These are phyloP conservation scores for Spinus olivaceus DNA, from an alignment of 2,797 vertebrate species.

Conservation along the genomic window DNA sequence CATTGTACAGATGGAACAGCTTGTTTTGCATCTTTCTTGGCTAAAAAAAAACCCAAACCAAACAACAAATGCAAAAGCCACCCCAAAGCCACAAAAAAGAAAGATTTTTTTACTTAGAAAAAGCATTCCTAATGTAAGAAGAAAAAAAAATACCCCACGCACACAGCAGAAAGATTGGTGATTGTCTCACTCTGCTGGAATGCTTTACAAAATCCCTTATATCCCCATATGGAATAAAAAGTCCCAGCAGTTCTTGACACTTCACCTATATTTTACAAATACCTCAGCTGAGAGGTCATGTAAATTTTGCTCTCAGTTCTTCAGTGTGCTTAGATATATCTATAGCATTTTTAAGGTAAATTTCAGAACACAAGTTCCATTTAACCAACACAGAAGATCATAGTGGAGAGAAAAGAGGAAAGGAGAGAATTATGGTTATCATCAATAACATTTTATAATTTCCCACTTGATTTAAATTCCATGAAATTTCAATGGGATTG, in stretches of 20 bases:
- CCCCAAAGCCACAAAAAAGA: not conserved
- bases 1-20: not conserved
- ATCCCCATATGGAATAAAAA: conserved; percentile 17
- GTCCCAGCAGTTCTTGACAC: not conserved
- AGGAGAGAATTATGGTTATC: not conserved
- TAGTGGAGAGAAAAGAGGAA: not conserved
- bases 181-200: conserved; percentile 40
- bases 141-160: not conserved
- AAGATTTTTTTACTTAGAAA: not conserved
- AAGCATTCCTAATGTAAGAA: not conserved
- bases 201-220: conserved; percentile 30
- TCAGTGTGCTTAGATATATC: not conserved
- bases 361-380: not conserved
- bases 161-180: not conserved
- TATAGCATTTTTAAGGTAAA: not conserved
- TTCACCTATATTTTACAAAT: conserved; percentile 42
- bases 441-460: not conserved
- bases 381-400: not conserved
- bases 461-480: not conserved
- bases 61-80: not conserved
- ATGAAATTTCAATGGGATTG: not conserved
- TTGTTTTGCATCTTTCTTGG: not conserved
- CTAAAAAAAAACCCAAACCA: not conserved
- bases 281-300: not conserved
- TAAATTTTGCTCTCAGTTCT: not conserved